Evolutionary conservation across 2,888 invertebrate genomes (phyloP).

Genomic region (Taenaris catops): DNA sequence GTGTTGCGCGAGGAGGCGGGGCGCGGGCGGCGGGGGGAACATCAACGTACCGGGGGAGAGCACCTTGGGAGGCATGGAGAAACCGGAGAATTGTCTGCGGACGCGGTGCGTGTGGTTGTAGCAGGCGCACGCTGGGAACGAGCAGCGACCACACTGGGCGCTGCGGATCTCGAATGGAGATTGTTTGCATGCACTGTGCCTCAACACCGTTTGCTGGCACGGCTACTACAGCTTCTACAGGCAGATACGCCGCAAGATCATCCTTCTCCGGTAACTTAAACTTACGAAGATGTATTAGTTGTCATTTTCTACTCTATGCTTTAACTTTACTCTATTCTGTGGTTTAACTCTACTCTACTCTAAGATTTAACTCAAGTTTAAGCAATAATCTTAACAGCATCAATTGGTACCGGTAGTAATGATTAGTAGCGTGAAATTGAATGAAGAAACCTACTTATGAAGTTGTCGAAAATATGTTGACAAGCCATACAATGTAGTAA

Average conservation of each 20-base stretch:
- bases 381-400: too few species aligned
- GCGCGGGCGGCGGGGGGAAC: slow-evolving; percentile 51
- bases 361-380: too few species aligned
- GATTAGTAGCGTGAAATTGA: too few species aligned
- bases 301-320: too few species aligned
- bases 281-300: too few species aligned
- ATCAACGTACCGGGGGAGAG: slow-evolving; percentile 58
- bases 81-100: slow-evolving; percentile 39
- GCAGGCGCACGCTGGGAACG: slow-evolving; percentile 69
- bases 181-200: slow-evolving; percentile 63
- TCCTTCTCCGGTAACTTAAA: slow-evolving; percentile 11
- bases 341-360: too few species aligned
- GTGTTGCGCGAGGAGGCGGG: slow-evolving; percentile 63
- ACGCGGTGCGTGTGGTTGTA: slow-evolving; percentile 57
- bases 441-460: too few species aligned
- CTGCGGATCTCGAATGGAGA: slow-evolving; percentile 57
- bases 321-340: too few species aligned
- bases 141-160: slow-evolving; percentile 39
- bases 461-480: too few species aligned
- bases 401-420: too few species aligned
- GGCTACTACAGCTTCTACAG: slow-evolving; percentile 61
- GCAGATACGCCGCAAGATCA: slow-evolving; percentile 25
- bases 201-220: slow-evolving; percentile 68
- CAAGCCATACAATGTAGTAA: too few species aligned
- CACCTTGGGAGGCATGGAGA: slow-evolving; percentile 66